A percentile compares a stretch with the other conserved stretches of the same genome.
These are phyloP conservation scores for Leptogaster cylindrica DNA, from an alignment of 2,888 invertebrate species.

Conservation along the genomic window DNA sequence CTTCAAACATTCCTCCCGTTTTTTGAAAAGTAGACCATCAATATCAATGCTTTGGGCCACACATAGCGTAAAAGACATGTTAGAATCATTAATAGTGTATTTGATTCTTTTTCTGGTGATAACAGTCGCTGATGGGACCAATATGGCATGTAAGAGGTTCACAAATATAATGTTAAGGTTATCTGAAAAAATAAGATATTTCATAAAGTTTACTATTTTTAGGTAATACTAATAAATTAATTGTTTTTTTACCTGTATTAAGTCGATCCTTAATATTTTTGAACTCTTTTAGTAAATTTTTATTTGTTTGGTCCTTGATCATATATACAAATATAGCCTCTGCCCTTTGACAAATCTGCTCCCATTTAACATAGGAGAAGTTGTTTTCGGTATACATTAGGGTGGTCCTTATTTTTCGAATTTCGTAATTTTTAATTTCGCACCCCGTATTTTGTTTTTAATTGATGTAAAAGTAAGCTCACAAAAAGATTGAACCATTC, in stretches of 20 bases:
- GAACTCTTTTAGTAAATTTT: not conserved
- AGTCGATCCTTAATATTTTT: not conserved
- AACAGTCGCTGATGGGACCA: not conserved
- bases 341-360: not conserved
- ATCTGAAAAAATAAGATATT: not conserved
- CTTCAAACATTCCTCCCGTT: not conserved
- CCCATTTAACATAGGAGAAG: not conserved
- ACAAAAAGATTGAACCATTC: no score
- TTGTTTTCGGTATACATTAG: no score
- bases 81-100: not conserved
- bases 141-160: not conserved
- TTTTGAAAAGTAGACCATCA: not conserved
- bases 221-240: not conserved
- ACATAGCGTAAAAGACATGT: not conserved
- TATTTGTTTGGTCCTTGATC: not conserved
- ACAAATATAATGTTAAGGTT: not conserved
- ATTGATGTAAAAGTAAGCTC: no score
- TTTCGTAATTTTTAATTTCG: no score
- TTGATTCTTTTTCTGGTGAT: not conserved
- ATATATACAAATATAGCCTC: not conserved
- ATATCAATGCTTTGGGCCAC: not conserved
- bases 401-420: no score
- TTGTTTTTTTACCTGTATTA: not conserved
- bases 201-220: no score
- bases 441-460: no score